A percentile compares a stretch with the other conserved stretches of the same genome.
These are phyloP conservation scores for Drepanosiphum platanoidis DNA, from an alignment of 2,888 invertebrate species.

Conservation along the genomic window DNA sequence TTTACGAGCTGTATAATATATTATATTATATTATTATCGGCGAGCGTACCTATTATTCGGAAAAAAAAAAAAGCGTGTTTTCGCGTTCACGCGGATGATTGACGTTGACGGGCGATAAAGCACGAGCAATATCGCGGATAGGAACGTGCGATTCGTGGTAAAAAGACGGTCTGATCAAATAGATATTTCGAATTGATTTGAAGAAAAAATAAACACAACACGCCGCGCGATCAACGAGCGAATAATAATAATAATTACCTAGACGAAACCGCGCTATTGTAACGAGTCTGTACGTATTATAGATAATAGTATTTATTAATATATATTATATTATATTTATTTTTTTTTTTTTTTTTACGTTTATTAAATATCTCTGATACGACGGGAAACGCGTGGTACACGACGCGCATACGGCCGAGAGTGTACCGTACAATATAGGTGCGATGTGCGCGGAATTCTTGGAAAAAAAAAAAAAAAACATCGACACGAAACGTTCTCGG, in stretches of 20 bases:
- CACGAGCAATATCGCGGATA: no score
- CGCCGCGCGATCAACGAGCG: neutral
- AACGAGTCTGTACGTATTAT: no score
- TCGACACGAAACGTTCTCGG: neutral
- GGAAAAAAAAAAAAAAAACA: no score
- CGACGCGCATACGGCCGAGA: neutral
- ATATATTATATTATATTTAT: neutral
- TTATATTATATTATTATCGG: no score
- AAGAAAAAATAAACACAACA: neutral
- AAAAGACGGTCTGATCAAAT: conserved; percentile 27
- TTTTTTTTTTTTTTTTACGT: neutral
- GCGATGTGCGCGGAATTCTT: neutral
- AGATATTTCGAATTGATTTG: neutral
- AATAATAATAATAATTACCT: neutral
- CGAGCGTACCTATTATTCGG: no score
- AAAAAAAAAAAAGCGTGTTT: neutral
- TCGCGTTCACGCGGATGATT: neutral
- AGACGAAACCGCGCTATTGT: no score
- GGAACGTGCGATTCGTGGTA: conserved; percentile 15
- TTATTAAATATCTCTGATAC: no score
- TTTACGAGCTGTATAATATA: no score
- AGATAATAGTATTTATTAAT: no score
- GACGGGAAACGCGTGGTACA: neutral
- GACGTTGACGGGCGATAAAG: conserved; percentile 50
- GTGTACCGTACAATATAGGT: neutral